Percentiles rank a stretch among this genome's conserved stretches.
phyloP scores from a whole-genome alignment of 1,140 invertebrate genomes.

The Euura lappo region DNA sequence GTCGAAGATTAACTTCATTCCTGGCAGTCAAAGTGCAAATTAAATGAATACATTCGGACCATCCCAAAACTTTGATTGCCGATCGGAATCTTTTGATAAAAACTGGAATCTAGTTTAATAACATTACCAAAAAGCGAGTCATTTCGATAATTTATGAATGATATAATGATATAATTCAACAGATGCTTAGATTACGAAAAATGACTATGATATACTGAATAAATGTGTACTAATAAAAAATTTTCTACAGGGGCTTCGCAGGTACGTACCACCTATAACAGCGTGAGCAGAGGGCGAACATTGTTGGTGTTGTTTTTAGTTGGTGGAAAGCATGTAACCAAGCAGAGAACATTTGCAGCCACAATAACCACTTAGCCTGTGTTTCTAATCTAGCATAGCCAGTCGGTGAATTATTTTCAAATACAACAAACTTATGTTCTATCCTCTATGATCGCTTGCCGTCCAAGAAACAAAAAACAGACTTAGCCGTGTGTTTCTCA shows the following conservation, averaged over 20 bases:
- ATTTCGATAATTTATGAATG: background rate
- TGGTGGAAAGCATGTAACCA: slow-evolving; percentile 56
- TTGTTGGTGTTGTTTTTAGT: slow-evolving; percentile 53
- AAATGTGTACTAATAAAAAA: slow-evolving; percentile 10
- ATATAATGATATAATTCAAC: background rate
- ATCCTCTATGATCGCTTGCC: background rate
- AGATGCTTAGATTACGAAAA: background rate
- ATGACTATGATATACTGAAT: slow-evolving; percentile 1
- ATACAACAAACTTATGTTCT: slow-evolving; percentile 19
- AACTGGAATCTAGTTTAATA: no score
- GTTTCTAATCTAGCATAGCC: slow-evolving; percentile 40
- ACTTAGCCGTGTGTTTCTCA: no score
- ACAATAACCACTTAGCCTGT: slow-evolving; percentile 44
- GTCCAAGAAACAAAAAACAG: background rate
- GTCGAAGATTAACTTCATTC: background rate
- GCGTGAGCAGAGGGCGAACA: slow-evolving; percentile 50
- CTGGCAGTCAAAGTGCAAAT: background rate
- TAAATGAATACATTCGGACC: no score
- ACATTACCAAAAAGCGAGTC: no score
- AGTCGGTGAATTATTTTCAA: slow-evolving; percentile 29
- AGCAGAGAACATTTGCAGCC: slow-evolving; percentile 55
- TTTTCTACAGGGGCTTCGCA: slow-evolving; percentile 37
- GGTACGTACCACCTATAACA: slow-evolving; percentile 54
- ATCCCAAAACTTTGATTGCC: no score
- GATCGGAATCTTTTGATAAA: no score